A percentile compares a stretch with the other conserved stretches of the same genome.
These are phyloP conservation scores for Tragelaphus buxtoni DNA, from an alignment of 2,113 vertebrate species.

Conservation along the genomic window DNA sequence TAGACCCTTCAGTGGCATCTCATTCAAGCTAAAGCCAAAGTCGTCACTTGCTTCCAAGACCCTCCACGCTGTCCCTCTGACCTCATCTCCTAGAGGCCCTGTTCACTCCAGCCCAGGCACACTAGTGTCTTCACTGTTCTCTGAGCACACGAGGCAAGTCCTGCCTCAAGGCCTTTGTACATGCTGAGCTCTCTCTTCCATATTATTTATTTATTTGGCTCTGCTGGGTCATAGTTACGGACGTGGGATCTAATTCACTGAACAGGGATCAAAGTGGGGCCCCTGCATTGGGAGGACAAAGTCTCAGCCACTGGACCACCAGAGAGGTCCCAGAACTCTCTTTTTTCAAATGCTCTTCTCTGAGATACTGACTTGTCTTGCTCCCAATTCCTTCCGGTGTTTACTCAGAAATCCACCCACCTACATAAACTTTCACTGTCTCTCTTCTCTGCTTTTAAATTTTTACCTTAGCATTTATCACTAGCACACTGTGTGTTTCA, in stretches of 20 bases:
- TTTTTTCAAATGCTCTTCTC: background rate
- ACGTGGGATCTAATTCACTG: background rate
- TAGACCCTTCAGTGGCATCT: background rate
- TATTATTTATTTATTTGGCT: background rate
- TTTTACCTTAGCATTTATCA: background rate
- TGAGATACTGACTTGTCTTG: background rate
- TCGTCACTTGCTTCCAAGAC: background rate
- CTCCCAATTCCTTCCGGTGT: background rate
- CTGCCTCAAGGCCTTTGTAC: background rate
- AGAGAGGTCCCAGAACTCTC: background rate
- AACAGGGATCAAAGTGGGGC: background rate
- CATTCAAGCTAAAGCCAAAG: background rate
- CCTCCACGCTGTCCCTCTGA: background rate
- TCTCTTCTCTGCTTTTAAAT: background rate
- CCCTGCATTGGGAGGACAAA: background rate
- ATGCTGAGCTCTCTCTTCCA: background rate
- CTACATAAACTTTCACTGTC: background rate
- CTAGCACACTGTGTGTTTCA: background rate
- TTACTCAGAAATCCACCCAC: background rate
- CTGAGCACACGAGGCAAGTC: background rate
- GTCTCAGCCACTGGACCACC: background rate
- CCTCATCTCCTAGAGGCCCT: background rate
- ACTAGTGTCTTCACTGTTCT: background rate
- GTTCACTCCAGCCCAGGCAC: background rate
- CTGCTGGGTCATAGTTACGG: background rate